Conservation (phyloP, 2,888 invertebrate species). For the Heliconius erato region DNA sequence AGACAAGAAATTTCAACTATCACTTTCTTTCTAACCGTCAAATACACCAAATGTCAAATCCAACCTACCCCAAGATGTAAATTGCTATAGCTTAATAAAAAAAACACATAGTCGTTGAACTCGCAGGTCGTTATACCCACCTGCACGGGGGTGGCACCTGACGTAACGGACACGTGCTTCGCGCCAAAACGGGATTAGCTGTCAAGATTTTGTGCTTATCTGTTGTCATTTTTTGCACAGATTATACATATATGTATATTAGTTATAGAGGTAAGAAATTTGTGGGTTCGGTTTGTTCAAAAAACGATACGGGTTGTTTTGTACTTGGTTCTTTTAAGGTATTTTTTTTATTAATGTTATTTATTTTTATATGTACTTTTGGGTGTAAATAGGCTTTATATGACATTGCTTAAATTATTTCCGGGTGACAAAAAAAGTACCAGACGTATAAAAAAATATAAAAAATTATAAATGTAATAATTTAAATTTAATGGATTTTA, state of each 20-base stretch:
- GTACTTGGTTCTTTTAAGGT: background rate
- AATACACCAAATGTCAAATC: conserved; percentile 39
- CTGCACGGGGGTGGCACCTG: conserved; percentile 66
- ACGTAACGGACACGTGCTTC: conserved; percentile 79
- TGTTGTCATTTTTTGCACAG: conserved; percentile 37
- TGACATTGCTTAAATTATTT: background rate
- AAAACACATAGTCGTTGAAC: conserved; percentile 48
- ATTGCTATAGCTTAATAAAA: conserved; percentile 32
- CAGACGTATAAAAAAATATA: background rate
- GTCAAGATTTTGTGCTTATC: conserved; percentile 41
- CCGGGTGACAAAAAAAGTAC: background rate
- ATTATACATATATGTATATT: conserved; percentile 17
- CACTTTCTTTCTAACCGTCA: conserved; percentile 37
- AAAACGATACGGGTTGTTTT: no score
- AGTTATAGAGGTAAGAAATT: background rate
- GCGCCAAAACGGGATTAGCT: conserved; percentile 59
- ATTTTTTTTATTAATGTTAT: background rate
- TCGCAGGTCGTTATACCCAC: conserved; percentile 51
- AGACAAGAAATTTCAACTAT: conserved; percentile 2
- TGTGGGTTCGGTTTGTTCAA: background rate
- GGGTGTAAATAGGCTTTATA: background rate
- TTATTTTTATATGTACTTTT: no score
- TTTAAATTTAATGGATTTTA: no score
- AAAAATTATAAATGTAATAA: no score
- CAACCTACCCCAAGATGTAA: conserved; percentile 47